These are phyloP conservation scores for Brienomyrus brachyistius DNA, from an alignment of 2,113 vertebrate genomes.

Conservation along the genomic window DNA sequence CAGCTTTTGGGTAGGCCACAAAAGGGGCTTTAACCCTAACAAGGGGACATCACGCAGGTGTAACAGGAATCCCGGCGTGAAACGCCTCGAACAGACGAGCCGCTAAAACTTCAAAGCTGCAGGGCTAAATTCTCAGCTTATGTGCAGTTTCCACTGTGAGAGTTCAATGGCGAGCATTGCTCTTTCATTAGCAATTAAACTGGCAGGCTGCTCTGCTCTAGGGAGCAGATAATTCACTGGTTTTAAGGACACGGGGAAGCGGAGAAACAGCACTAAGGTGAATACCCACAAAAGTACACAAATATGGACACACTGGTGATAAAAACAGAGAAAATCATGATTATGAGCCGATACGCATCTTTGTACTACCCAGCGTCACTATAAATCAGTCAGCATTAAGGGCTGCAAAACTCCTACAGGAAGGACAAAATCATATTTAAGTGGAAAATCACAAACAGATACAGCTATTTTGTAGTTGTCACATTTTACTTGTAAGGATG, in stretches of 20 bases:
- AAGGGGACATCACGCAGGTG: neutral
- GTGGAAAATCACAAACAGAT: neutral
- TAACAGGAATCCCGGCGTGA: neutral
- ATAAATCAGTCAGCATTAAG: neutral
- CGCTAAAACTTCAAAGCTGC: neutral
- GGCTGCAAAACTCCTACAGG: neutral
- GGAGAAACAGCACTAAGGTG: neutral
- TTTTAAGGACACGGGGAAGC: neutral
- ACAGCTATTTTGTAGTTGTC: neutral
- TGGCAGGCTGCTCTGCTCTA: neutral
- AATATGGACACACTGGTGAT: neutral
- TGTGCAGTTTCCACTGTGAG: neutral
- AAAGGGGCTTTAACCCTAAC: neutral
- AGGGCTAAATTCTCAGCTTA: neutral
- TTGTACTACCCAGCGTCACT: neutral
- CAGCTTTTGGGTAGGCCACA: neutral
- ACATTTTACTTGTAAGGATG: neutral
- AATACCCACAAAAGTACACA: neutral
- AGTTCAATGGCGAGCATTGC: neutral
- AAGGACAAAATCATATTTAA: neutral
- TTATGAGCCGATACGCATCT: neutral
- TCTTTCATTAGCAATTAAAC: conserved; percentile 1
- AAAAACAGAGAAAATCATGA: neutral
- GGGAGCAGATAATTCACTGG: neutral
- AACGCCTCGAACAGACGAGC: neutral